Evolutionary conservation across 1,140 invertebrate genomes (phyloP).

Genomic region (Araneus ventricosus): DNA sequence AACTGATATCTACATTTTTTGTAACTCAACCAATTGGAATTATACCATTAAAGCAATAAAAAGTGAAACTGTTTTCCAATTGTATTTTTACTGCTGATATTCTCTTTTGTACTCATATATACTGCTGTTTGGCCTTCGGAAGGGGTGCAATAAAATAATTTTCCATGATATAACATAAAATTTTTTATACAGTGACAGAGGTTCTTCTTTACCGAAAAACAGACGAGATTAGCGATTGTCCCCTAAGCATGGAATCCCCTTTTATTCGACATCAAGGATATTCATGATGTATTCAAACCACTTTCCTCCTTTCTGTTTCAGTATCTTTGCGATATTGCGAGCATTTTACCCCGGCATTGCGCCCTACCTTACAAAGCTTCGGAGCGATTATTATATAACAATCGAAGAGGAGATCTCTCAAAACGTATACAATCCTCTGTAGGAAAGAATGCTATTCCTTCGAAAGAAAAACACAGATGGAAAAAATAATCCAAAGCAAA

Average conservation of each 20-base stretch:
- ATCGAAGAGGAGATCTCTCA: neutral
- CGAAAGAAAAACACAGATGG: neutral
- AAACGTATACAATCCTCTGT: slow-evolving; percentile 9
- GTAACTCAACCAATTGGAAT: too few relatives aligned
- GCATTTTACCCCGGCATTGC: neutral
- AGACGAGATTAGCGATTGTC: neutral
- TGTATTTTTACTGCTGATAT: too few relatives aligned
- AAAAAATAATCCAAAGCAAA: slow-evolving; percentile 8
- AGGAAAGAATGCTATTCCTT: neutral
- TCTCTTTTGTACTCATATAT: too few relatives aligned
- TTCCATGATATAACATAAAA: neutral
- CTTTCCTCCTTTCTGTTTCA: neutral
- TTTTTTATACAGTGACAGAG: neutral
- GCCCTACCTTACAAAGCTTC: neutral
- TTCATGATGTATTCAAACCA: neutral
- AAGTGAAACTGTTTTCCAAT: too few relatives aligned
- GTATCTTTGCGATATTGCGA: neutral
- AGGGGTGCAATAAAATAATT: too few relatives aligned
- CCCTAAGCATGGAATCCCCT: neutral
- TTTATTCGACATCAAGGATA: neutral
- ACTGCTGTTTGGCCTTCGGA: too few relatives aligned
- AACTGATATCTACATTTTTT: too few relatives aligned
- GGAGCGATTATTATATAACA: slow-evolving; percentile 16
- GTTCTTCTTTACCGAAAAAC: neutral
- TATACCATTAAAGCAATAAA: too few relatives aligned